Evolutionary conservation across 1,140 invertebrate genomes (phyloP), one percentile per base, ranked within the genome.

Genomic region (Drosophila parabipectinata): DNA sequence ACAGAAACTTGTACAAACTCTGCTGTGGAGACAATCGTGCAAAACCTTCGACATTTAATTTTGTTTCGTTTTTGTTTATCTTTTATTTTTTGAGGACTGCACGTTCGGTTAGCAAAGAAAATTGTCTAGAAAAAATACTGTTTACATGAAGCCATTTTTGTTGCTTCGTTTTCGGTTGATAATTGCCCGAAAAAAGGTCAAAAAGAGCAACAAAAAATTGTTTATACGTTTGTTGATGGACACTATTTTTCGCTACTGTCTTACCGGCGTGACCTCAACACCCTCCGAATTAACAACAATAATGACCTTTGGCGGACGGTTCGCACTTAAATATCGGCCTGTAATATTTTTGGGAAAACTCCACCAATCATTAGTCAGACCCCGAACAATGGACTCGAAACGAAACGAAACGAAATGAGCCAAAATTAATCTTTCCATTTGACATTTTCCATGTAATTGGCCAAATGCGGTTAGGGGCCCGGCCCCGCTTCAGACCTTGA

Each of bases 31-130:
- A 79, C 82, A 88, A 72, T 88, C 84, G 82, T 87, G 83, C 82
- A 89, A 88, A 88, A 80, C 83, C 83, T 88, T 88, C 83, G 83
- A 84, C 83, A 88, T 88, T 88, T 88, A 88, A 88, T 89, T 88
- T 89, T 68, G 77, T 71, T 66, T 72, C 75, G 72, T 74, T 85
- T 81, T 79, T 68, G 55, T 72, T 73, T 62, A 57, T 64, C 77
- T 72, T 64, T 66, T 47, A 47, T 47, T 47, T 47, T 47, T 47
- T 18, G 18, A 21, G 62, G 53, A 63, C 60, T 67, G 83, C 82
- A 85, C 82, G 82, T 85, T 85, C 72, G 67, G 71, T 71, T 73
- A 61, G 67, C 67, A 72, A 84, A 84, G 72, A 79, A 84, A 84
- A 84, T 64, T 63, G 54, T 41, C 55, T 62, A 57, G 74, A 66